Evolutionary conservation across 30 jellyfish, hydroid and myxozoan genomes (phyloP).

Genomic region (Morbakka virulenta): DNA sequence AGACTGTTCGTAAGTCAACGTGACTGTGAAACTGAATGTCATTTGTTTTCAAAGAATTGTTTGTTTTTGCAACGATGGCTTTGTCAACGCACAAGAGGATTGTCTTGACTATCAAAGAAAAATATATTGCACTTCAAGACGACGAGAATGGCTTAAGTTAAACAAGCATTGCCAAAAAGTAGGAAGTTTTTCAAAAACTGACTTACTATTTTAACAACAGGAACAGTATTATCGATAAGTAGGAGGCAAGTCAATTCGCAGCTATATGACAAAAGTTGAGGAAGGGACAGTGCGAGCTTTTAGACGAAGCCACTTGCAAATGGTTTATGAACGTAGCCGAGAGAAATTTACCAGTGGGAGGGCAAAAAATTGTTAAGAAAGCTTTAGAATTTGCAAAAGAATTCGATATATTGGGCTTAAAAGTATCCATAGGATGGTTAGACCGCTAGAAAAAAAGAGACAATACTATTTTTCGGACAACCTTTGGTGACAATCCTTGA

Average conservation of each 20-base stretch:
- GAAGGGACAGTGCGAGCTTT: background rate
- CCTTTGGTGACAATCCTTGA: conserved; percentile 37
- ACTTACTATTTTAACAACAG: conserved; percentile 1
- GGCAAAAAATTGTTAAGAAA: conserved; percentile 11
- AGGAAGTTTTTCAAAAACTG: conserved; percentile 4
- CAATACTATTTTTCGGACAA: conserved; percentile 14
- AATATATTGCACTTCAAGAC: background rate
- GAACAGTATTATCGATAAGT: background rate
- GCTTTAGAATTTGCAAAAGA: conserved; percentile 44
- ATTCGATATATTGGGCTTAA: conserved; percentile 4
- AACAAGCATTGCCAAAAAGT: conserved; percentile 10
- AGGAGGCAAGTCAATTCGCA: background rate
- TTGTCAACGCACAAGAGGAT: background rate
- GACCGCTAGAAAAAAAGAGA: conserved; percentile 33
- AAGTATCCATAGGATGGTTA: conserved; percentile 59
- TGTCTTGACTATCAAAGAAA: background rate
- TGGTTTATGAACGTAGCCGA: conserved; percentile 15
- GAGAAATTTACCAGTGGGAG: conserved; percentile 26
- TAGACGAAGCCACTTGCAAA: background rate
- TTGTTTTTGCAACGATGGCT: conserved; percentile 12
- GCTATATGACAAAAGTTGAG: background rate
- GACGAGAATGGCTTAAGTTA: background rate
- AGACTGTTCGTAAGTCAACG: too few species aligned
- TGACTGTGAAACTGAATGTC: too few species aligned
- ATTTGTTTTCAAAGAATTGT: too few species aligned